Evolutionary conservation across 92 coral and sea anemone species (phyloP).

Genomic region (Metridium senile): DNA sequence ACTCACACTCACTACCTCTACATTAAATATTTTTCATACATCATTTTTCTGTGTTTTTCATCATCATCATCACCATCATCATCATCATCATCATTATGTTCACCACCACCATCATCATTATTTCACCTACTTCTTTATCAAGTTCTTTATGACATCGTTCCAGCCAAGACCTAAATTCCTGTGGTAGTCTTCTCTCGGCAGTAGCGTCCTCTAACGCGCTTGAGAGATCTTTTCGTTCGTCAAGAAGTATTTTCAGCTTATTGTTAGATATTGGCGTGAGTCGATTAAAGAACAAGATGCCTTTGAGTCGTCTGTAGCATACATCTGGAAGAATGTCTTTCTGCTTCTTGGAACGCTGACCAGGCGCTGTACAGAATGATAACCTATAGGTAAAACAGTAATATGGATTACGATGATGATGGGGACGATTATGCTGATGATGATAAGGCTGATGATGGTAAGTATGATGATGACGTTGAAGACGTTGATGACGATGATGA

Average conservation of each 20-base stretch:
- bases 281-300: conserved; percentile 79
- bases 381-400: conserved; percentile 50
- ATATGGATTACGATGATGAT: no score
- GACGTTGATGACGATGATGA: no score
- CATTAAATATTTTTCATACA: background rate
- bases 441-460: no score
- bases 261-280: conserved; percentile 87
- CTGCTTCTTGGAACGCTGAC: conserved; percentile 75
- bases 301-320: conserved; percentile 77
- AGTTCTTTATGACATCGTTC: conserved; percentile 82
- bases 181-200: conserved; percentile 77
- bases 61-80: conserved; percentile 3
- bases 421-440: no score
- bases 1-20: no score
- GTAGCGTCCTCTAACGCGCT: conserved; percentile 88
- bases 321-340: conserved; percentile 76
- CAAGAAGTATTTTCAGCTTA: conserved; percentile 77
- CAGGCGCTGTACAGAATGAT: conserved; percentile 68
- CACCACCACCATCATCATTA: no score
- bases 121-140: conserved; percentile 70
- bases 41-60: background rate
- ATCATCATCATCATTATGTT: background rate
- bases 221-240: conserved; percentile 82
- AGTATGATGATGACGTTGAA: no score
- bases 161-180: conserved; percentile 77